A percentile compares a stretch with the other conserved stretches of the same genome.
Conservation (phyloP, 1,140 invertebrate genomes). For the Marisa cornuarietis region DNA sequence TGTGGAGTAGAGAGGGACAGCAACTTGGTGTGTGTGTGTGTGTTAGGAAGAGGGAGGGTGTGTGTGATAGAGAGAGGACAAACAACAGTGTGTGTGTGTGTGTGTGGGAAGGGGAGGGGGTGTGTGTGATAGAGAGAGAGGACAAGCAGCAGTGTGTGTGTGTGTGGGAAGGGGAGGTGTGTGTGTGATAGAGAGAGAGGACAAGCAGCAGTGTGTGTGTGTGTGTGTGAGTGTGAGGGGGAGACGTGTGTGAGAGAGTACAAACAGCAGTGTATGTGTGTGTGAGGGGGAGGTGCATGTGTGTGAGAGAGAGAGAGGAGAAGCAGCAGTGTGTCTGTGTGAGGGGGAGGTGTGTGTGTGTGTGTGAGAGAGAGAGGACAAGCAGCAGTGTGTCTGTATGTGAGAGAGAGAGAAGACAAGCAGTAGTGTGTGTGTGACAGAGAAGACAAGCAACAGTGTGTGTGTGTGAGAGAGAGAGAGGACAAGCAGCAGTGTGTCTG, state of each 20-base stretch:
- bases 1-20: too few relatives aligned
- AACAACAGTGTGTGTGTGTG: neutral
- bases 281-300: neutral
- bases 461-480: neutral
- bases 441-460: too few relatives aligned
- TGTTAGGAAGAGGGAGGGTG: neutral
- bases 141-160: too few relatives aligned
- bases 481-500: too few relatives aligned
- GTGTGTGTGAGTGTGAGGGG: neutral
- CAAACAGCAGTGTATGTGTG: neutral
- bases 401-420: neutral
- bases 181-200: neutral
- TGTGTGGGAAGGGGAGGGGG: too few relatives aligned
- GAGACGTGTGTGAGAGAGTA: too few relatives aligned
- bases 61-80: neutral
- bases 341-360: neutral
- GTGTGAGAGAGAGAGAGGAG: neutral
- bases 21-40: conserved; percentile 2
- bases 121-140: neutral
- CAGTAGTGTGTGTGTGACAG: neutral
- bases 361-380: neutral
- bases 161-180: neutral
- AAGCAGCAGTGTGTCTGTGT: neutral
- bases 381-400: neutral
- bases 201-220: neutral